phyloP scores from a whole-genome alignment of 2,888 invertebrate genomes.

The Petrolisthes manimaculis region DNA sequence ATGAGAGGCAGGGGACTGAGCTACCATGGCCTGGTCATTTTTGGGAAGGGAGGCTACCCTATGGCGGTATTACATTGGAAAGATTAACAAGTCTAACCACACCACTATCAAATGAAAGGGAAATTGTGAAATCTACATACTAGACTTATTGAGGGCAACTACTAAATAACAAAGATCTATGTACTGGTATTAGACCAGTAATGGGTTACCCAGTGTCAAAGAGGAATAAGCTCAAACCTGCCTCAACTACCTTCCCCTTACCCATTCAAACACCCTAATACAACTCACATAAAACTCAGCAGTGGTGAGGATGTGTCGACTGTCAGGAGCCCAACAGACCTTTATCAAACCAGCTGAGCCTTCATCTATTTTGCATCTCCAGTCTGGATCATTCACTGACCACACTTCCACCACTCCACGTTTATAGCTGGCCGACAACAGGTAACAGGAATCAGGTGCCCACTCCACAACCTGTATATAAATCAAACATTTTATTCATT shows the following conservation, averaged over 20 bases:
- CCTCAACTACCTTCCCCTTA: not conserved
- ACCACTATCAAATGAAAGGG: too few relatives aligned
- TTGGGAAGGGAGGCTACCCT: too few relatives aligned
- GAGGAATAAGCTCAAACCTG: not conserved
- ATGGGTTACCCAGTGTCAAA: too few relatives aligned
- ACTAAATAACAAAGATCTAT: too few relatives aligned
- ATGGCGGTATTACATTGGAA: too few relatives aligned
- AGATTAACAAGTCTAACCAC: too few relatives aligned
- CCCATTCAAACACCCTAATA: not conserved
- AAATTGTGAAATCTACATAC: too few relatives aligned
- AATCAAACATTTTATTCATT: too few relatives aligned
- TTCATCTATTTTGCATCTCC: conserved; percentile 74
- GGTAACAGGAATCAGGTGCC: conserved; percentile 59
- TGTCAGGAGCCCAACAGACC: conserved; percentile 73
- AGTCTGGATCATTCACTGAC: conserved; percentile 70
- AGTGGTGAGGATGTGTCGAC: conserved; percentile 73
- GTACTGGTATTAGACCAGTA: too few relatives aligned
- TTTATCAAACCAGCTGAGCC: conserved; percentile 73
- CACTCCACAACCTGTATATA: conserved; percentile 52
- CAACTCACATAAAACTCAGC: conserved; percentile 72
- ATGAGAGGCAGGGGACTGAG: too few relatives aligned
- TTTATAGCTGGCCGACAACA: conserved; percentile 50
- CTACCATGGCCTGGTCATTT: too few relatives aligned
- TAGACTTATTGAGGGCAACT: too few relatives aligned
- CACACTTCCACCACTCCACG: conserved; percentile 57